Evolutionary conservation across 2,888 invertebrate genomes (phyloP).

Genomic region (Chymomyza caudatula): DNA sequence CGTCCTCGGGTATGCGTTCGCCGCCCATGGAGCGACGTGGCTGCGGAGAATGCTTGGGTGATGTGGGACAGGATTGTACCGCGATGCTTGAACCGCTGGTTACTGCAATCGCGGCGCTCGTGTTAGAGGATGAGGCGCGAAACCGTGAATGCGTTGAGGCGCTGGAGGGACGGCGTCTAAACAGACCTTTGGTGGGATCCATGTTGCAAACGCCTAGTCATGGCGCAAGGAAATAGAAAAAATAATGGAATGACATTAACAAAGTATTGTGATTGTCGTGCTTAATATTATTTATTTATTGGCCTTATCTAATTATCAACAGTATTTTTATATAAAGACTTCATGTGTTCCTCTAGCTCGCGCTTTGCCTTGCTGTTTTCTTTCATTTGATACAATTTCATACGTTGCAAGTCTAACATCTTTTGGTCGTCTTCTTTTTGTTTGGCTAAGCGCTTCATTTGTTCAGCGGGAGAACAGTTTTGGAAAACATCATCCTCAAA

Average conservation of each 20-base stretch:
- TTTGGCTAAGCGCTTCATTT: conserved; percentile 11
- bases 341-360: background rate
- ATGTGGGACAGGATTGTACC: conserved; percentile 77
- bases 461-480: background rate
- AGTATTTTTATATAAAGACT: background rate
- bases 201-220: conserved; percentile 76
- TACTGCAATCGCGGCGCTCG: conserved; percentile 43
- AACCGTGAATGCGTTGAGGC: conserved; percentile 75
- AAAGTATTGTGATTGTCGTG: conserved; percentile 17
- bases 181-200: conserved; percentile 77
- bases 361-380: background rate
- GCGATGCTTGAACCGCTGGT: conserved; percentile 28
- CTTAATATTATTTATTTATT: conserved; percentile 18
- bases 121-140: conserved; percentile 65
- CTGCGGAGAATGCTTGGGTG: conserved; percentile 75
- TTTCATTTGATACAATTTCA: background rate
- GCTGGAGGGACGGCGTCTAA: conserved; percentile 76
- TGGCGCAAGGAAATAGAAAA: background rate
- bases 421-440: conserved; percentile 14
- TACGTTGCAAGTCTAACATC: too few species aligned
- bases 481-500: background rate
- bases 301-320: background rate
- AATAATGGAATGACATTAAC: background rate
- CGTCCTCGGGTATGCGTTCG: conserved; percentile 76
- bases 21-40: conserved; percentile 75